These are phyloP conservation scores for Cheilosia grossa DNA, from an alignment of 2,888 invertebrate species.

Conservation along the genomic window DNA sequence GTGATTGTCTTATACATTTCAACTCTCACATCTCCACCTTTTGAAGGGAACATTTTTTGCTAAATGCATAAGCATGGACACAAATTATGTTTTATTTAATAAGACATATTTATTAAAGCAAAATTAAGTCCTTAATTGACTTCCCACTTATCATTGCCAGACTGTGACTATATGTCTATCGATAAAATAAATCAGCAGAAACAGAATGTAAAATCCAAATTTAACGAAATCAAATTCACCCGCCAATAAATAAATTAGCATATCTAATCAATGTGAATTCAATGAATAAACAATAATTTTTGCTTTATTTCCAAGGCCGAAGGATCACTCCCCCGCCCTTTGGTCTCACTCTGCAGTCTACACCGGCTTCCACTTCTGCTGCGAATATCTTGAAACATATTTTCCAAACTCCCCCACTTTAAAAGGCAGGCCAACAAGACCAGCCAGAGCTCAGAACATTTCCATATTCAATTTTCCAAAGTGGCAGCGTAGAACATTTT, in stretches of 20 bases:
- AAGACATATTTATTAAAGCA: neutral
- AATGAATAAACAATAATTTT: slow-evolving; percentile 50
- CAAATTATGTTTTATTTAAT: no score
- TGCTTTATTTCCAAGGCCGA: slow-evolving; percentile 32
- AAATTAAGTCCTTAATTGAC: neutral
- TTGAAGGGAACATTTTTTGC: no score
- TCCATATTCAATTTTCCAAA: slow-evolving; percentile 62
- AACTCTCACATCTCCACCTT: no score
- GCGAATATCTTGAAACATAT: slow-evolving; percentile 38
- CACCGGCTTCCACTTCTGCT: neutral
- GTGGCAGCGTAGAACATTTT: slow-evolving; percentile 29
- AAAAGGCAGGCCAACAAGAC: neutral
- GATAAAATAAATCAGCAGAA: neutral
- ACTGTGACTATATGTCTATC: neutral
- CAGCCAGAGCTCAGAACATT: slow-evolving; percentile 18
- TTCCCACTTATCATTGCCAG: neutral
- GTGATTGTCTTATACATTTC: no score
- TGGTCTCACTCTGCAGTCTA: slow-evolving; percentile 15
- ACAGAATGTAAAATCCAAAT: slow-evolving; percentile 19
- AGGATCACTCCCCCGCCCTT: slow-evolving; percentile 19
- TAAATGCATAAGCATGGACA: no score
- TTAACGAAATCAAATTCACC: slow-evolving; percentile 14
- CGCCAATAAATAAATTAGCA: slow-evolving; percentile 44
- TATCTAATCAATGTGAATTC: slow-evolving; percentile 37
- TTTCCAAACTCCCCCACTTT: neutral